Evolutionary conservation across 2,113 vertebrate species (phyloP), one percentile per base, ranked within the genome.

Genomic region (Neogobius melanostomus): DNA sequence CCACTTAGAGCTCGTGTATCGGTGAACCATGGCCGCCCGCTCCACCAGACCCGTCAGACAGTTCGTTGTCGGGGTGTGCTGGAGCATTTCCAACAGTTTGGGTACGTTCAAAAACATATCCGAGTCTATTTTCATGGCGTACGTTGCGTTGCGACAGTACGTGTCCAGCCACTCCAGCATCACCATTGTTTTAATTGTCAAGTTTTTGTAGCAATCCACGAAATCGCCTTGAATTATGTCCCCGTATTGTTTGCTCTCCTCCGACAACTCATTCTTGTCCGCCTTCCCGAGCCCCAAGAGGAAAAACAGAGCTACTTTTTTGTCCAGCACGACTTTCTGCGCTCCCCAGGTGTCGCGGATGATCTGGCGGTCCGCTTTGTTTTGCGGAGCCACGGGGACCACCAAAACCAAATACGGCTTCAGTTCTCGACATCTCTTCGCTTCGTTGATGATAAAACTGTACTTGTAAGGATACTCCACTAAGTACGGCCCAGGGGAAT

Each of bases 171-270:
- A 95, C 82, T 95, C 91, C 75, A 96, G 11, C 14, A 94, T 94
- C 90, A 95, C 90, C 73, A 95, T 76, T 11, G 93, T 95, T 81
- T 95, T 94, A 14, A 95, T 66, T 14, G 94, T 95, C 9, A 95
- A 87, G 81, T 95, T 95, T 79, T 85, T 82, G 88, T 96, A 95
- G 60, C 85, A 93, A 85, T 96, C 95, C 14, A 90, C 0, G 59
- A 96, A 96, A 10, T 94, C 66, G 21, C 93, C 90, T 78, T 95
- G 94, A 46, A 96, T 48, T 2, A 95, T 68, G 49, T 96, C 95
- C 0, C 2, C 36, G 48, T 93, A 63, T 2, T 74, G 67, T 46
- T 69, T 64, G 56, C 92, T 28, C 65, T 84, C 57, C 56, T 49
- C 1, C 0, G 36, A 42, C 11, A 92, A 42, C 11, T 69, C n/a